Evolutionary conservation across 2,113 vertebrate species (phyloP), one percentile per base, ranked within the genome.

Genomic region (Willisornis vidua): DNA sequence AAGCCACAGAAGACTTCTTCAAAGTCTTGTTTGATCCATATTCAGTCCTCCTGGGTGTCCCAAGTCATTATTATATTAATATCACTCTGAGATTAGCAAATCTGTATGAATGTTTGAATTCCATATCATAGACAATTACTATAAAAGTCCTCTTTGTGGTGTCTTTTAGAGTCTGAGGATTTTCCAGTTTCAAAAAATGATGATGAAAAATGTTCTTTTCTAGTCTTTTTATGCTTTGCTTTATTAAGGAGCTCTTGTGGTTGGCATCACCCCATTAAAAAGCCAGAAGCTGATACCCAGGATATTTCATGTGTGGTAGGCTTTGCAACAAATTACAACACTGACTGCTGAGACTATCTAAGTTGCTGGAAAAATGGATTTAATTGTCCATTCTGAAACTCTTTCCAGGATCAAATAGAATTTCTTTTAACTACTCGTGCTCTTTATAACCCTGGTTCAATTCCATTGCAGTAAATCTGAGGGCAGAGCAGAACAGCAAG

Each of bases 331-430:
- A 91, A 96, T 96, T 95, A 91, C 73, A 93, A 14, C 71, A 19
- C 65, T 81, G 89, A 87, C 88, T 85, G 91, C 85, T 92, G 92
- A 87, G 94, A 74, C 90, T 93, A 76, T 93, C 83, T 65, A 52
- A 90, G 89, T 91, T 90, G 85, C 76, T 94, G 74, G 74, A 78
- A 89, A 96, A 94, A 91, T 94, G 91, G 63, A 58, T 96, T 95
- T 97, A 96, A 96, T 96, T 96, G 95, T 83, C 93, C 82, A 96
- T 96, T 97, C 90, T 94, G 95, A 72, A 84, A 87, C 89, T 91
- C 84, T 96, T 97, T 97, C 92, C 92, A 94, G 83, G 74, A 94
- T 96, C 94, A 96, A 96, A 97, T 94, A 90, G 96, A 94, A 96
- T 96, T 88, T 96, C 90, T 97, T 43, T 96, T 97, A 97, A 94